phyloP scores from a whole-genome alignment of 2,797 vertebrate species.

The Coilia nasus region DNA sequence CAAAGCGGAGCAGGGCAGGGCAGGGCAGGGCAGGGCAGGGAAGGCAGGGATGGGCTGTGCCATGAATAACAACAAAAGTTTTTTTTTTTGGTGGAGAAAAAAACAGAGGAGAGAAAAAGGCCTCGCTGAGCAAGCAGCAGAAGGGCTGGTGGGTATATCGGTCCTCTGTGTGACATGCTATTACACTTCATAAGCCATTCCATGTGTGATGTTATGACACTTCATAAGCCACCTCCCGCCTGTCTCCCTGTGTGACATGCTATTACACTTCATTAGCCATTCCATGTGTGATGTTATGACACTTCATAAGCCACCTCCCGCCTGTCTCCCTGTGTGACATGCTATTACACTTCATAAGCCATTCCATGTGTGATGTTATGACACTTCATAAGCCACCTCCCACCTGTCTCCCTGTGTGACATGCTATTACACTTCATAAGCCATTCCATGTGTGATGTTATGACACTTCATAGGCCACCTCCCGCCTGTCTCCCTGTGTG shows the following conservation, averaged over 20 bases:
- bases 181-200: too few relatives aligned
- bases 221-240: too few relatives aligned
- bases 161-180: too few relatives aligned
- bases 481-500: background rate
- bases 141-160: too few relatives aligned
- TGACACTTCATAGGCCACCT: slow-evolving; percentile 41
- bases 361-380: too few relatives aligned
- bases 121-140: too few relatives aligned
- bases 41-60: too few relatives aligned
- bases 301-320: too few relatives aligned
- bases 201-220: too few relatives aligned
- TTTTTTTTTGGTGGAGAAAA: background rate
- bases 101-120: too few relatives aligned
- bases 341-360: slow-evolving; percentile 32
- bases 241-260: slow-evolving; percentile 48
- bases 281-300: too few relatives aligned
- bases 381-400: slow-evolving; percentile 40
- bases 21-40: slow-evolving; percentile 14
- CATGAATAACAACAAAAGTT: slow-evolving; percentile 53
- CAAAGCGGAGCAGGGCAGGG: background rate
- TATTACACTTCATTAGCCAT: too few relatives aligned
- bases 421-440: slow-evolving; percentile 34
- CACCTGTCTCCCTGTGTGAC: background rate
- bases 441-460: background rate
- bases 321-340: slow-evolving; percentile 48